Percentiles rank a stretch among this genome's conserved stretches.
Evolutionary conservation across 2,113 vertebrate species (phyloP).

Genomic region (Microcebus tavaratra): DNA sequence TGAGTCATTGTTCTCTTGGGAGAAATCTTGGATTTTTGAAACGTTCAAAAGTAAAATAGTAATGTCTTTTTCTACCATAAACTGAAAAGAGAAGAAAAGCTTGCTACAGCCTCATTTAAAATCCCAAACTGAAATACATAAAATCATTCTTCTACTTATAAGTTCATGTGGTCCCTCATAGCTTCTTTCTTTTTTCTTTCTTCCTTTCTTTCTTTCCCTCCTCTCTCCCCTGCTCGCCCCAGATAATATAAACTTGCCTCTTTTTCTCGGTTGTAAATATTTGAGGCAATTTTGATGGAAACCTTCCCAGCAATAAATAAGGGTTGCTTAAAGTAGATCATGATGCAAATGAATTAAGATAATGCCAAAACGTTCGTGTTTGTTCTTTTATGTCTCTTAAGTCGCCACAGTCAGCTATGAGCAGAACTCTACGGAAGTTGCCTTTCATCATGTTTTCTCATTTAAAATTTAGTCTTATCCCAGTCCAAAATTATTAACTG

Average conservation of each 20-base stretch:
- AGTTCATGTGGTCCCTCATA: neutral
- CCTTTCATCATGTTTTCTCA: neutral
- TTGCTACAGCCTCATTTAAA: neutral
- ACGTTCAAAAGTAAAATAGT: neutral
- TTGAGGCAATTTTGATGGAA: neutral
- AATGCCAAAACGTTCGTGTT: neutral
- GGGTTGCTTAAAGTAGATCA: neutral
- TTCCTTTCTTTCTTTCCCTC: neutral
- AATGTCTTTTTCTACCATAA: neutral
- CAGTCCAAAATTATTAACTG: neutral
- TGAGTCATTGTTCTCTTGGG: neutral
- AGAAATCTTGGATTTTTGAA: neutral
- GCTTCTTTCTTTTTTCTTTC: accelerated
- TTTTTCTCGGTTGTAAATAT: neutral
- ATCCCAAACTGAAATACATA: neutral
- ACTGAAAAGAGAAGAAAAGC: neutral
- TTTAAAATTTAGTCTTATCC: neutral
- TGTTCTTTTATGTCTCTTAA: neutral
- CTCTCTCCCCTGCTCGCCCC: neutral
- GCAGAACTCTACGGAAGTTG: neutral
- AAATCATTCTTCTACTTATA: neutral
- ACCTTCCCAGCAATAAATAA: neutral
- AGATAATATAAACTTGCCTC: neutral
- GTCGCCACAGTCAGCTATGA: neutral
- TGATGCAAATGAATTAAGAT: neutral